Conservation (phyloP, 2,113 vertebrate genomes). For the Channa argus region DNA sequence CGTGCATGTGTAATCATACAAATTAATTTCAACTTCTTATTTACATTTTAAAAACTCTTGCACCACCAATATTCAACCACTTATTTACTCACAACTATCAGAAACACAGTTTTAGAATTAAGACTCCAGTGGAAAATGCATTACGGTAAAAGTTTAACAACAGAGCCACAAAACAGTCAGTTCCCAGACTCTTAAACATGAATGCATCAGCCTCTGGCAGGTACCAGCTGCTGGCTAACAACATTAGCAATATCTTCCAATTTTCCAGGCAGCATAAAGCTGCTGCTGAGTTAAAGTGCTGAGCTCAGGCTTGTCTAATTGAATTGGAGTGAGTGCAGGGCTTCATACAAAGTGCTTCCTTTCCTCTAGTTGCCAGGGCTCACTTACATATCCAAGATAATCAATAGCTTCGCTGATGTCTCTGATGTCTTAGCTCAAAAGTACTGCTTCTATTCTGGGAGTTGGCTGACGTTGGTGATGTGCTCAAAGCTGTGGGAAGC, state of each 20-base stretch:
- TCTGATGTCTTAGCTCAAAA: slow-evolving; percentile 39
- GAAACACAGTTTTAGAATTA: not conserved
- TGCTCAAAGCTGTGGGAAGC: slow-evolving; percentile 3
- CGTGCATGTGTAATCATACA: too few species aligned
- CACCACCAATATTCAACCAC: not conserved
- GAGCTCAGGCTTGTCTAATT: slow-evolving; percentile 59
- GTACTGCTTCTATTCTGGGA: slow-evolving; percentile 50
- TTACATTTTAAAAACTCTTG: not conserved
- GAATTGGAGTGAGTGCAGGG: slow-evolving; percentile 54
- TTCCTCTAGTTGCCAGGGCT: slow-evolving; percentile 23
- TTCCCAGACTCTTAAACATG: not conserved
- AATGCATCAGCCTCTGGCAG: slow-evolving; percentile 21
- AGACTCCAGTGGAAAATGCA: not conserved
- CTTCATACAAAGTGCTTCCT: slow-evolving; percentile 52
- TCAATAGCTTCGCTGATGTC: slow-evolving; percentile 40
- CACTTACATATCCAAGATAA: slow-evolving; percentile 58
- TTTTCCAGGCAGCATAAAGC: slow-evolving; percentile 49
- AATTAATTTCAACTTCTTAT: too few species aligned
- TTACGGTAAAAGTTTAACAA: not conserved
- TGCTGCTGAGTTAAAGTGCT: slow-evolving; percentile 55
- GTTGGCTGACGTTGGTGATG: slow-evolving; percentile 1
- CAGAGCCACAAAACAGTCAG: not conserved
- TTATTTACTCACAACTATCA: not conserved
- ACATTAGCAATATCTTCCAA: slow-evolving; percentile 55
- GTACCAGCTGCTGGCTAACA: slow-evolving; percentile 46